Conservation (phyloP, 2,888 invertebrate species). For the Anthophora plumipes region DNA sequence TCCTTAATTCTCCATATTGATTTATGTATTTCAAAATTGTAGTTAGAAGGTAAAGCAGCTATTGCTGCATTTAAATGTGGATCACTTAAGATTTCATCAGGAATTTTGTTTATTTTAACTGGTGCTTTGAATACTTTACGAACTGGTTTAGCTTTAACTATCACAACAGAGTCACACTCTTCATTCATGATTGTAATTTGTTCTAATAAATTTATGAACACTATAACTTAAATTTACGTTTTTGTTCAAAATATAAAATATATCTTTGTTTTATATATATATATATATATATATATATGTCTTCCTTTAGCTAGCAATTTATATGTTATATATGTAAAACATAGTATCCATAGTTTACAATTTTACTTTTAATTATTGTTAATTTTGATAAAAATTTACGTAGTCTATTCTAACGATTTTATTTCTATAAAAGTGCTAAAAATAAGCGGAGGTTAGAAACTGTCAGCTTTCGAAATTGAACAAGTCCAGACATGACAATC, state of each 20-base stretch:
- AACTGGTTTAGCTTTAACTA: slow-evolving; percentile 92
- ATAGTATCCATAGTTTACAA: neutral
- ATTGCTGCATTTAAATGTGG: slow-evolving; percentile 90
- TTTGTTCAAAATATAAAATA: neutral
- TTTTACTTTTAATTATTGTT: neutral
- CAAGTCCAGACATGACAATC: neutral
- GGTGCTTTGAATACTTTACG: slow-evolving; percentile 92
- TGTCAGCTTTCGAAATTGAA: slow-evolving; percentile 11
- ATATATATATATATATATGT: too few relatives aligned
- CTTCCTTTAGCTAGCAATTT: too few relatives aligned
- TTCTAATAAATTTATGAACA: slow-evolving; percentile 5
- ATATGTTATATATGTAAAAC: neutral
- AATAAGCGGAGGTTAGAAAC: slow-evolving; percentile 30
- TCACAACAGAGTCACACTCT: slow-evolving; percentile 82
- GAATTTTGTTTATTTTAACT: slow-evolving; percentile 92
- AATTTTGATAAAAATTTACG: neutral
- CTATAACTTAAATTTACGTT: slow-evolving; percentile 14
- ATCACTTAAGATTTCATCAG: slow-evolving; percentile 91
- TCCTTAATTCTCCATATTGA: slow-evolving; percentile 98
- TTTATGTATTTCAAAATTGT: slow-evolving; percentile 99
- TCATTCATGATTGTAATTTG: slow-evolving; percentile 54
- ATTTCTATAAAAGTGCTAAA: neutral
- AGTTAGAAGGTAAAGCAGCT: slow-evolving; percentile 93
- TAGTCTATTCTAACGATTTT: neutral
- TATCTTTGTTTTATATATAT: neutral